Base-by-base conservation (phyloP, 2,113 vertebrate genomes). In the Stegostoma tigrinum region DNA sequence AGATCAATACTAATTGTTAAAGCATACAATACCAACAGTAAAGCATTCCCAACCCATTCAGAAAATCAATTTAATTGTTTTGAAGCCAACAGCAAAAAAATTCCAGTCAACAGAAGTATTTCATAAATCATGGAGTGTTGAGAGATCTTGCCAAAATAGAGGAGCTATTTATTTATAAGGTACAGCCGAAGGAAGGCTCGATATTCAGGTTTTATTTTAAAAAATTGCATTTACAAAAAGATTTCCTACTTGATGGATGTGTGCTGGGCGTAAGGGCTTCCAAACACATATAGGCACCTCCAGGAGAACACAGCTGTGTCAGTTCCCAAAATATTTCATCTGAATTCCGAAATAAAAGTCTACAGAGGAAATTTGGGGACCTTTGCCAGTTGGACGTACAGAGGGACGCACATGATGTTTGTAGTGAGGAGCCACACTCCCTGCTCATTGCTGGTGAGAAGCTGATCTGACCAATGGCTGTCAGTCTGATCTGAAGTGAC, bases 1-100 rank as follows among this genome's bases (percentile, higher is more conserved):
- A 61, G 55, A 2, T 83, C 3, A 48, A 17, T 27, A 61, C 27
- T 5, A n/a, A 83, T 83, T 90, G 55, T 90, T 17, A 61, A 90
- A 89, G 27, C 45, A 89, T 64, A 38, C 23, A 66, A 34, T n/a
- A 67, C 23, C 5, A 66, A 38, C 1, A 93, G 52, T 17, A 64
- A 64, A 93, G 66, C 61, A 66, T 61, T 38, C 61, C 19, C 15
- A 70, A 95, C 17, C 42, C 14, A 5, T 95, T 95, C 67, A 75
- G 45, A 75, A 95, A 95, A 95, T 95, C 94, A 75, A 95, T 95
- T 95, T 95, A 95, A 72, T 95, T 72, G 68, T 75, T 52, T 95
- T 70, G 94, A 95, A 95, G 94, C 68, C 38, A 95, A 72, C 94
- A 95, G 94, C 94, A 75, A 64, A 95, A 95, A 52, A 93, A 90